These are phyloP conservation scores for Coronaproctus castanopsis DNA, from an alignment of 2,888 invertebrate genomes.

Conservation along the genomic window DNA sequence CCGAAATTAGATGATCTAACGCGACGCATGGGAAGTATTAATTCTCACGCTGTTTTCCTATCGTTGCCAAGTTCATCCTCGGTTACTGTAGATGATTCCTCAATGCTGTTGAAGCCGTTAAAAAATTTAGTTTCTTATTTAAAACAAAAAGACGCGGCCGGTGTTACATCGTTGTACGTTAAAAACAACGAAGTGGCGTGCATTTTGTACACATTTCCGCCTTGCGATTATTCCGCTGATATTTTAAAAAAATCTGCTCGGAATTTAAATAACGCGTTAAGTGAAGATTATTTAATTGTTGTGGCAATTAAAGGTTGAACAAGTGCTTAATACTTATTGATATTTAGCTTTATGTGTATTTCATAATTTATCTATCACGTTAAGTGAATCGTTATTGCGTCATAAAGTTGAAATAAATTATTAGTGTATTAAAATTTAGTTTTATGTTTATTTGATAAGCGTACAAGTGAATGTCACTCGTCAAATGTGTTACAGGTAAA, in stretches of 20 bases:
- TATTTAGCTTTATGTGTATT: too few species aligned
- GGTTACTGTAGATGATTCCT: slow-evolving; percentile 58
- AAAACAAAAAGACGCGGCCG: slow-evolving; percentile 96
- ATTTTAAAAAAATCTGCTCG: slow-evolving; percentile 75
- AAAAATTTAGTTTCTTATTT: slow-evolving; percentile 88
- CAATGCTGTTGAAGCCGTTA: slow-evolving; percentile 73
- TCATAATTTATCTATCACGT: too few species aligned
- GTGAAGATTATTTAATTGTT: slow-evolving; percentile 86
- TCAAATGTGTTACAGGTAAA: too few species aligned
- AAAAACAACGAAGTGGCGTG: slow-evolving; percentile 87
- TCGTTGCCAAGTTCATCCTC: slow-evolving; percentile 71
- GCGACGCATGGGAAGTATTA: slow-evolving; percentile 70
- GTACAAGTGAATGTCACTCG: too few species aligned
- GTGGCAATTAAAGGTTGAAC: slow-evolving; percentile 83
- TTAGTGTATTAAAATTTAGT: too few species aligned
- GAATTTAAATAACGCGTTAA: slow-evolving; percentile 66
- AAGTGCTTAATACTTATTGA: too few species aligned
- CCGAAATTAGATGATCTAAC: slow-evolving; percentile 91
- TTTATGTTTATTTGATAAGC: too few species aligned
- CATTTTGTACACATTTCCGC: slow-evolving; percentile 90
- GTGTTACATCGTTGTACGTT: slow-evolving; percentile 77
- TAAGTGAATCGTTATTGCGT: too few species aligned
- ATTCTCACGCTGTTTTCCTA: slow-evolving; percentile 80
- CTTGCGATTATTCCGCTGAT: slow-evolving; percentile 91
- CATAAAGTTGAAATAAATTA: too few species aligned